Base-by-base conservation (phyloP, 2,797 vertebrate species). In the Falco rusticolus region DNA sequence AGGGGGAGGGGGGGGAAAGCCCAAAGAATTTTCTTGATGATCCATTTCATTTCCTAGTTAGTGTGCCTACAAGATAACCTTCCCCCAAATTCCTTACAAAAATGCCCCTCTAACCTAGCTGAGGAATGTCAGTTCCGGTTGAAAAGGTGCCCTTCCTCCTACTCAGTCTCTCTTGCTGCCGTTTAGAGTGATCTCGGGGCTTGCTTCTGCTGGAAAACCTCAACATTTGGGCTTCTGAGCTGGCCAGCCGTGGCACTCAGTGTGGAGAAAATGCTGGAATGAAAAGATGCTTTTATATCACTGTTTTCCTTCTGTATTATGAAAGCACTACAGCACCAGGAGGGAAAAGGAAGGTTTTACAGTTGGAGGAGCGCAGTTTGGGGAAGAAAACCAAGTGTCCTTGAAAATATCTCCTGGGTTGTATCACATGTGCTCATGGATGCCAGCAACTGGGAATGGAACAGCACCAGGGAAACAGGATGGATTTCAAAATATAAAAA, bases 21-120 rank as follows among this genome's bases (percentile, higher is more conserved):
- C n/a, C 57, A 31, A 76, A 83, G 84, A 92, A 92, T 95, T 97
- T 96, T 94, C 87, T 88, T 96, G 81, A 95, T 91, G 90, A 97
- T 88, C 84, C 31, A 2, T 96, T 97, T 97, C 2, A 94, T 96
- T 97, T 97, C 92, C 95, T 96, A 90, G 37, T 90, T 95, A 66
- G 43, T 79, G 31, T 94, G 50, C 39, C 75, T 91, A 84, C 51
- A 89, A 95, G 69, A 96, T 69, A 97, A 82, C 53, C 50, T 96
- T 80, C 83, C 74, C 33, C 39, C 81, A 74, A 96, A 92, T 85
- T 78, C 48, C 84, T 50, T 85, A 72, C 95, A 63, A 94, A 97
- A 96, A 74, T 82, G 13, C 21, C 56, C 39, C 61, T 92, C 75
- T 96, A 90, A 90, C 51, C 70, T 95, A 91, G 88, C 21, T 69